phyloP scores from a whole-genome alignment of 2,888 invertebrate genomes.

The Drosophila pseudotalamancana region DNA sequence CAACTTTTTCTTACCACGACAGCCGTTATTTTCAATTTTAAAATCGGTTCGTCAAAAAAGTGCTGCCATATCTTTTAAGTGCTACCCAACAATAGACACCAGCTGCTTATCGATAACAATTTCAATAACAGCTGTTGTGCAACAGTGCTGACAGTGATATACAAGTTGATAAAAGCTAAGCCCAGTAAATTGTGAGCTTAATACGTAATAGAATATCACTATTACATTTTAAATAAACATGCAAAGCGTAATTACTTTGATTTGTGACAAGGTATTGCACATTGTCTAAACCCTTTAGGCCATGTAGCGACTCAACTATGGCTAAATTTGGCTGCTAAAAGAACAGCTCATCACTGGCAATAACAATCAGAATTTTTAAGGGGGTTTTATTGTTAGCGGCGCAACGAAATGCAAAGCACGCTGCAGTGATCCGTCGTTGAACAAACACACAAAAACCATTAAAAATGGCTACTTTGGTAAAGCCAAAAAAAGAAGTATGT shows the following conservation, averaged over 20 bases:
- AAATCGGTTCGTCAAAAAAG: constrained; percentile 9
- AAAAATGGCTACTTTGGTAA: constrained; percentile 83
- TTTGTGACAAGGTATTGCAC: too few relatives aligned
- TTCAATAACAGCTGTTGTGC: constrained; percentile 30
- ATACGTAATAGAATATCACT: neutral
- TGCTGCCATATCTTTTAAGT: constrained; percentile 18
- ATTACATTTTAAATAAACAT: too few relatives aligned
- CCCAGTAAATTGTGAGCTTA: too few relatives aligned
- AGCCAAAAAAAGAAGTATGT: constrained; percentile 81
- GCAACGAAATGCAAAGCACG: constrained; percentile 30
- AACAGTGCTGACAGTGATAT: constrained; percentile 30
- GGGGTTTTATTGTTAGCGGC: constrained; percentile 51
- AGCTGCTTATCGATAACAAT: constrained; percentile 47
- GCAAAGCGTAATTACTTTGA: too few relatives aligned
- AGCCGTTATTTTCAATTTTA: constrained; percentile 13
- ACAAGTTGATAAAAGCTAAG: neutral
- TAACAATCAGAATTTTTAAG: constrained; percentile 22
- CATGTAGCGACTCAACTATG: too few relatives aligned
- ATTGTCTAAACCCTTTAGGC: neutral
- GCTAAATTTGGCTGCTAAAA: neutral
- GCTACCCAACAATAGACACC: constrained; percentile 20
- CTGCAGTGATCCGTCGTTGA: constrained; percentile 2
- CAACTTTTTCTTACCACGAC: too few relatives aligned
- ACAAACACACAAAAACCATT: neutral
- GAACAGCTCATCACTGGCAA: constrained; percentile 23